Conservation (phyloP, 35 echinoderm and acorn worm genomes). For the Heliocidaris tuberculata region DNA sequence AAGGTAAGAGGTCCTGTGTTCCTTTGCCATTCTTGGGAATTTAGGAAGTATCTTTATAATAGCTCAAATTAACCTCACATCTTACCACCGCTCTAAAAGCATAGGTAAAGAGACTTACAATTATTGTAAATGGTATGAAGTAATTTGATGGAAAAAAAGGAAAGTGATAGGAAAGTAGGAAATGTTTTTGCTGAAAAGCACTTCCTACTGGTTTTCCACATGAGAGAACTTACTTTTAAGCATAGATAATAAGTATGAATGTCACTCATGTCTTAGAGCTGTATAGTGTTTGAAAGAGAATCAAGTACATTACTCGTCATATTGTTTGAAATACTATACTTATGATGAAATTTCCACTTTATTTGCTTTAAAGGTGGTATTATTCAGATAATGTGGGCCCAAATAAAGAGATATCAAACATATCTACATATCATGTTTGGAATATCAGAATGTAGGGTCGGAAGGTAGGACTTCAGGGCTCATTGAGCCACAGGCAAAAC, state of each 20-base stretch:
- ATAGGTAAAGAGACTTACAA: not conserved
- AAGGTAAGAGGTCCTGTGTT: conserved; percentile 22
- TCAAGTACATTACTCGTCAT: not conserved
- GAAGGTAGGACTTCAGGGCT: not conserved
- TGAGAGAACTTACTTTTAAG: not conserved
- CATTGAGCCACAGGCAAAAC: not conserved
- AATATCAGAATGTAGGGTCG: not conserved
- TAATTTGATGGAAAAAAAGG: not conserved
- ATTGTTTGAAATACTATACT: not conserved
- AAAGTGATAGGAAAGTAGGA: not conserved
- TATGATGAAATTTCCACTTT: not conserved
- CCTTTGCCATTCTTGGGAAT: not conserved
- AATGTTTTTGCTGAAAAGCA: not conserved
- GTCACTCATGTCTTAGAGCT: not conserved
- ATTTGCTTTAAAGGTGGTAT: not conserved
- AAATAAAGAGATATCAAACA: not conserved
- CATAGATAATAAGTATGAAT: not conserved
- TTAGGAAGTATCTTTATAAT: not conserved
- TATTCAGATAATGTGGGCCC: too few species aligned
- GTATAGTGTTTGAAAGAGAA: not conserved
- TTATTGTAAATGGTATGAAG: not conserved
- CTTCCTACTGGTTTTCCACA: not conserved
- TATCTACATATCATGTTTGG: not conserved
- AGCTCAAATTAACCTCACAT: not conserved
- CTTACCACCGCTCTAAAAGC: not conserved